Base-by-base conservation (phyloP, 2,797 vertebrate genomes). In the Sebastes oblongus region DNA sequence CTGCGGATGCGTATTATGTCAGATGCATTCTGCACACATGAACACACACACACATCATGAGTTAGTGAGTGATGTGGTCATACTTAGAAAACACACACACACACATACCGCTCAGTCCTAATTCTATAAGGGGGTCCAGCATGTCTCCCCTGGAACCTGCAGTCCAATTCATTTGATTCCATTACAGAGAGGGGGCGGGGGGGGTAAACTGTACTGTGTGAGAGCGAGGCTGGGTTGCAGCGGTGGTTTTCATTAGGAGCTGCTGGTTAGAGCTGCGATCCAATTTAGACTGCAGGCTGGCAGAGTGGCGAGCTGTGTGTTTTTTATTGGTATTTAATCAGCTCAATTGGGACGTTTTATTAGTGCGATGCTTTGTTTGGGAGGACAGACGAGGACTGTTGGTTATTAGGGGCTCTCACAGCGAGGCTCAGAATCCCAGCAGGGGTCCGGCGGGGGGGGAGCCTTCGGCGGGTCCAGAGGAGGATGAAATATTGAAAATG, bases 241-340 rank as follows among this genome's bases (percentile, higher is more conserved):
- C 77, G 82, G 81, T 84, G 90, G 84, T 86, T 94, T 96, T 94
- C 93, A 95, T 95, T 94, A 93, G 84, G 82, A 90, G 86, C 84
- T 88, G 88, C 88, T 92, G 91, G 82, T 94, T 94, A 93, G 91
- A 91, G 89, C 89, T 86, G 87, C 82, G 89, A 93, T 94, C 93
- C 90, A 94, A 95, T 94, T 95, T 95, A 80, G 90, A 81, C 76
- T 86, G 82, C 84, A 64, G 88, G 89, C 78, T 82, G 90, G 83
- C 93, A 62, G 91, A 88, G 88, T 75, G 85, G 86, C 10, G 78
- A 81, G 88, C 87, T 55, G 78, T 83, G 87, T 93, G 91, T 88
- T 90, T 88, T 68, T 94, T 94, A 95, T 96, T 95, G 93, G 86
- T 91, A 80, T 94, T 94, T 95, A 95, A 96, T 96, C 94, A 93